These are phyloP conservation scores for Psilopsiagon aurifrons DNA, from an alignment of 2,113 vertebrate species.

Conservation along the genomic window DNA sequence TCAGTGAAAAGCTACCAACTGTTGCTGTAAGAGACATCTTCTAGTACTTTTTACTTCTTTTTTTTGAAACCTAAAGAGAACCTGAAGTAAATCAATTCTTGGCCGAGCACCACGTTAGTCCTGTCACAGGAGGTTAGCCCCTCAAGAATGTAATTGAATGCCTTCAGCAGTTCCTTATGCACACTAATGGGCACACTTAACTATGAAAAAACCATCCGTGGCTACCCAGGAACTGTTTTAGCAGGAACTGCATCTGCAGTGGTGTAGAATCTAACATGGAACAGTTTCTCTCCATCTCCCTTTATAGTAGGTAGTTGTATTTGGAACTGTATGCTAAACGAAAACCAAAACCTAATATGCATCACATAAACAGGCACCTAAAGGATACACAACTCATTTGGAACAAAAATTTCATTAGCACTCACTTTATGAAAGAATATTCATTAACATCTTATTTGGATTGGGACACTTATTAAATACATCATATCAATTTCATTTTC, in stretches of 20 bases:
- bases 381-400: fast-evolving
- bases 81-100: not conserved
- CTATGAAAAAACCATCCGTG: not conserved
- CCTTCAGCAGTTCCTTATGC: not conserved
- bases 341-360: not conserved
- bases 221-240: not conserved
- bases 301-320: not conserved
- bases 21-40: not conserved
- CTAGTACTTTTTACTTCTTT: not conserved
- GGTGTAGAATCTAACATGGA: not conserved
- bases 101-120: constrained; percentile 46
- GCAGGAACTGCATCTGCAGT: not conserved
- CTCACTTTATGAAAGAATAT: not conserved
- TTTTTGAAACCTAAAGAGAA: not conserved
- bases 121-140: not conserved
- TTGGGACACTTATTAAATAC: not conserved
- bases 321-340: not conserved
- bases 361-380: not conserved
- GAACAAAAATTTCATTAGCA: fast-evolving
- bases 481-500: not conserved
- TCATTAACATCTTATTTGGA: not conserved
- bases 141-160: not conserved
- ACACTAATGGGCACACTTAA: not conserved
- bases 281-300: not conserved
- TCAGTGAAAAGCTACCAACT: not conserved